Evolutionary conservation across 2,888 invertebrate genomes (phyloP).

Genomic region (Bombylius major): DNA sequence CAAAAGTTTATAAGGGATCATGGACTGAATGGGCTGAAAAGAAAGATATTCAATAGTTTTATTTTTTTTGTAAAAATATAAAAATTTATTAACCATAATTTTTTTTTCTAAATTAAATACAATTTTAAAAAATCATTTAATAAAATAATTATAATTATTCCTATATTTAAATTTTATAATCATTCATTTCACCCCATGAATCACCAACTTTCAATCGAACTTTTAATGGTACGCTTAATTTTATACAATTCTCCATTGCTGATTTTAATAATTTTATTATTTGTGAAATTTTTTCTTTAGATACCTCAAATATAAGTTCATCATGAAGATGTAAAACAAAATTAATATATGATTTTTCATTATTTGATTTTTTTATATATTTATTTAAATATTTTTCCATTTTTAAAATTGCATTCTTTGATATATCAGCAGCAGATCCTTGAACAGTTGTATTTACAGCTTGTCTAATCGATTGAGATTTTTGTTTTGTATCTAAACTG

Average conservation of each 20-base stretch:
- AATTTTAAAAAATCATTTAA: too few species aligned
- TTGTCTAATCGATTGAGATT: conserved; percentile 85
- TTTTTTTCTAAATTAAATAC: too few species aligned
- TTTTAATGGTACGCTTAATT: conserved; percentile 65
- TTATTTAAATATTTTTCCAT: conserved; percentile 49
- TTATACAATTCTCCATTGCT: conserved; percentile 67
- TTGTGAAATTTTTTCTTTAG: conserved; percentile 40
- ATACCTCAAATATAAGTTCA: conserved; percentile 88
- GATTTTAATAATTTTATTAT: conserved; percentile 53
- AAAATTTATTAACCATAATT: too few species aligned
- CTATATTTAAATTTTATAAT: not conserved
- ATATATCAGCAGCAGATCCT: conserved; percentile 93
- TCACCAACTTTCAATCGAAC: conserved; percentile 74
- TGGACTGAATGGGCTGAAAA: conserved; percentile 35
- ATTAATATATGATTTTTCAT: conserved; percentile 34
- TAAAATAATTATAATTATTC: too few species aligned
- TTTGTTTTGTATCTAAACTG: conserved; percentile 43
- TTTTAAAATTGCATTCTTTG: conserved; percentile 77
- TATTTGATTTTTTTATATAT: conserved; percentile 28
- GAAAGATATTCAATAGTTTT: conserved; percentile 15
- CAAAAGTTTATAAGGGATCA: conserved; percentile 32
- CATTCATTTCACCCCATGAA: conserved; percentile 55
- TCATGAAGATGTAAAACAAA: conserved; percentile 90
- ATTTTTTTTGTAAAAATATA: too few species aligned
- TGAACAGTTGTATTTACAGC: conserved; percentile 92